Evolutionary conservation across 2,113 vertebrate species (phyloP), one percentile per base, ranked within the genome.

Genomic region (Cercocebus atys): DNA sequence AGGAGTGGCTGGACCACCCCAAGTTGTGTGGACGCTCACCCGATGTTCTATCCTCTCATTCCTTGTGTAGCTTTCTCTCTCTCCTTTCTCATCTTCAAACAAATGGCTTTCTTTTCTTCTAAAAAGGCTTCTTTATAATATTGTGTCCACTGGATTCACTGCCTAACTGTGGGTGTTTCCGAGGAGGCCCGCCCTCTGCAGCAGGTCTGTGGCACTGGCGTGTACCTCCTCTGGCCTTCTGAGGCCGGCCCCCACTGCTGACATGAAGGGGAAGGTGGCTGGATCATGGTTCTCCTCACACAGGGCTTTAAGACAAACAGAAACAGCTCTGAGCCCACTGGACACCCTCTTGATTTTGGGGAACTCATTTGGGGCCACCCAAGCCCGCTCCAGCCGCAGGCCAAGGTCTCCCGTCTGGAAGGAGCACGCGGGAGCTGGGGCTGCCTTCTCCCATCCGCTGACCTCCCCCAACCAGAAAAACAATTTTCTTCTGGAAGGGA

Each of bases 221-320:
- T 55, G 52, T 18, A 55, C 52, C n/a, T 20, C 23, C 23, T 43
- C 66, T 4, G 0, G 1, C 40, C 32, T 25, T 30, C 12, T 8
- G 45, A 45, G 18, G 45, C 27, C 45, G 10, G 52, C 12, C 0
- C 14, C 30, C 3, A n/a, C 0, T 0, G 27, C 43, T n/a, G 35
- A 27, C 9, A 14, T 0, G 11, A 76, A 22, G 59, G 16, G n/a
- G 20, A 27, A 78, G 3, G 5, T 2, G 10, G 45, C 73, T 35
- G 0, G 16, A 7, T 13, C 7, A 1, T 1, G 68, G 22, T 14
- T 45, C 23, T 1, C 22, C 61, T 22, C 2, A 38, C 0, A 11
- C 5, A 27, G 59, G 22, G 16, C 22, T 64, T 50, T 13, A 17
- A 52, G 8, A 25, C 11, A 32, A 20, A 16, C 6, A 61, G 9